Conservation (phyloP, 2,888 invertebrate species). For the Tipula helvola region DNA sequence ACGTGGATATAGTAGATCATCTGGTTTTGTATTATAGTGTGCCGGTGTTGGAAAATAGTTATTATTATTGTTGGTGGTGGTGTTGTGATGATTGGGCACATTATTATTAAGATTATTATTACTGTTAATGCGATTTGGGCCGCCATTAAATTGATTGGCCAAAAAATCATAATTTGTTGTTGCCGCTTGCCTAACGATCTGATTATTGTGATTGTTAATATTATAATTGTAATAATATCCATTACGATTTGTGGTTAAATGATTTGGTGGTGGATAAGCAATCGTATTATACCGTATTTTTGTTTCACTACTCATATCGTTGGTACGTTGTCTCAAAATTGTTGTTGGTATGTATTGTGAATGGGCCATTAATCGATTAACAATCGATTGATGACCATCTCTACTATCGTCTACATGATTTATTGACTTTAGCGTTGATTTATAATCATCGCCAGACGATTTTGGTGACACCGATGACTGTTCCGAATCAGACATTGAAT, state of each 20-base stretch:
- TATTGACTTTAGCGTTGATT: not conserved
- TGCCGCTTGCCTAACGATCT: not conserved
- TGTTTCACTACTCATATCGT: not conserved
- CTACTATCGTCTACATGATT: not conserved
- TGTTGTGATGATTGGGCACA: not conserved
- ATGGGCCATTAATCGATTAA: conserved; percentile 17
- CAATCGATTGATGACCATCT: conserved; percentile 17
- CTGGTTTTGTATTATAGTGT: not conserved
- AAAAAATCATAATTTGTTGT: not conserved
- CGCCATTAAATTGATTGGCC: not conserved
- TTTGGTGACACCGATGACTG: not conserved
- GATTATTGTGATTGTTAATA: not conserved
- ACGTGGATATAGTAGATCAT: not conserved
- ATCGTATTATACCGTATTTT: not conserved
- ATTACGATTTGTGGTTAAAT: not conserved
- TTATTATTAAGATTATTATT: not conserved
- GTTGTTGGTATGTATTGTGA: conserved; percentile 14
- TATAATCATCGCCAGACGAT: not conserved
- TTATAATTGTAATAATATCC: not conserved
- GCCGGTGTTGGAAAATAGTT: not conserved
- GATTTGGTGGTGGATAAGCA: not conserved
- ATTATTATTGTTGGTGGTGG: not conserved
- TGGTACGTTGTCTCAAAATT: not conserved
- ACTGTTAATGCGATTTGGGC: too few relatives aligned
- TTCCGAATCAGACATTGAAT: not conserved